Conservation (phyloP, 1,140 invertebrate genomes). For the Luehdorfia chinensis region DNA sequence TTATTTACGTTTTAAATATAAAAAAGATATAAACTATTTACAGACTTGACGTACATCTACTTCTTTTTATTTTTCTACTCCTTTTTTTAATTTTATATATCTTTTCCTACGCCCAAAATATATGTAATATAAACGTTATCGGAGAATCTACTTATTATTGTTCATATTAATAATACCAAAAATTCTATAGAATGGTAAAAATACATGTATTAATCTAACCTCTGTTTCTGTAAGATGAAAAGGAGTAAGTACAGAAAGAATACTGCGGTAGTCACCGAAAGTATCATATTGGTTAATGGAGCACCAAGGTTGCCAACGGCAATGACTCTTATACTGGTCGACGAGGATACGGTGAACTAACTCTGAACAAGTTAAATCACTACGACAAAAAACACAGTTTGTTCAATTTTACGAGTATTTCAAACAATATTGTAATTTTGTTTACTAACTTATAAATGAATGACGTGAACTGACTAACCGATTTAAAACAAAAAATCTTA, state of each 20-base stretch:
- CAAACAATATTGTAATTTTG: too few relatives aligned
- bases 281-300: slow-evolving; percentile 55
- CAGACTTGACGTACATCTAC: too few relatives aligned
- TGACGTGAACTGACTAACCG: slow-evolving; percentile 31
- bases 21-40: too few relatives aligned
- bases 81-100: too few relatives aligned
- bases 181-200: too few relatives aligned
- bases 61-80: too few relatives aligned
- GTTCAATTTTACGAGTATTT: background rate
- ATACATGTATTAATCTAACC: too few relatives aligned
- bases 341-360: slow-evolving; percentile 45
- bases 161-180: too few relatives aligned
- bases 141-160: too few relatives aligned
- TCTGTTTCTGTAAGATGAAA: slow-evolving; percentile 51
- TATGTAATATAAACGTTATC: too few relatives aligned
- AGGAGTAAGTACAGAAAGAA: slow-evolving; percentile 53
- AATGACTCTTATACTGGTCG: slow-evolving; percentile 44
- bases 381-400: slow-evolving; percentile 29
- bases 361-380: slow-evolving; percentile 51
- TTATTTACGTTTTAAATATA: too few relatives aligned
- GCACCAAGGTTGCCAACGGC: slow-evolving; percentile 56
- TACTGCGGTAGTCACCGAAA: slow-evolving; percentile 53
- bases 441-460: background rate
- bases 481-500: slow-evolving; percentile 50
- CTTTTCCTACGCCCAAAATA: too few relatives aligned